phyloP scores from a whole-genome alignment of 2,797 vertebrate species.

The Liasis olivaceus region DNA sequence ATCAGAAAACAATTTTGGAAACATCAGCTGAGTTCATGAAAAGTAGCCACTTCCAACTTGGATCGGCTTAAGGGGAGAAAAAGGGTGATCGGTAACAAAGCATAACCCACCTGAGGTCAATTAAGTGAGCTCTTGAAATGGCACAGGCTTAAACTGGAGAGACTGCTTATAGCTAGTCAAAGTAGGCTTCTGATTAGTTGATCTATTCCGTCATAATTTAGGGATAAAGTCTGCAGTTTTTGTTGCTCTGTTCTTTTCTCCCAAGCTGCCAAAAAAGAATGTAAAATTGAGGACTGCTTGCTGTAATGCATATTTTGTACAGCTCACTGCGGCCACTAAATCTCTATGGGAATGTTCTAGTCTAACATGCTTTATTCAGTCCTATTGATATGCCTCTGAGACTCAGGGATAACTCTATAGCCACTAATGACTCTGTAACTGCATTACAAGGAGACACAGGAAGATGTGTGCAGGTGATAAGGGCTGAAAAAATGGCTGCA shows the following conservation, averaged over 20 bases:
- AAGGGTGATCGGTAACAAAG: background rate
- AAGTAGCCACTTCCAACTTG: background rate
- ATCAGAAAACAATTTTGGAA: background rate
- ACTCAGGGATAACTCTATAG: slow-evolving; percentile 60
- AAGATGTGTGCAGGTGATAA: slow-evolving; percentile 64
- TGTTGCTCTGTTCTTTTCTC: background rate
- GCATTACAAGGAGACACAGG: slow-evolving; percentile 67
- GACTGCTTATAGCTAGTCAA: background rate
- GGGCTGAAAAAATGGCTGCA: slow-evolving; percentile 56
- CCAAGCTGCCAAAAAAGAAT: background rate
- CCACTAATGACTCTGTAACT: slow-evolving; percentile 70
- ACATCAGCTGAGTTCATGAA: background rate
- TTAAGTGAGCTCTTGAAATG: background rate
- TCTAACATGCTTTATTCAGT: slow-evolving; percentile 54
- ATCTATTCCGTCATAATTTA: background rate
- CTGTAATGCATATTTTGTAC: slow-evolving; percentile 10
- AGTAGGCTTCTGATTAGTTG: background rate
- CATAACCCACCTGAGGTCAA: background rate
- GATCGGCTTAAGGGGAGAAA: background rate
- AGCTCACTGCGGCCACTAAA: background rate
- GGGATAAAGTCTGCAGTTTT: background rate
- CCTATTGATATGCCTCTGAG: slow-evolving; percentile 62
- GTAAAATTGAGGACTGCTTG: background rate
- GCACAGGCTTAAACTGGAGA: background rate
- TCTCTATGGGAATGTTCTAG: slow-evolving; percentile 23